phyloP scores from a whole-genome alignment of 2,113 vertebrate genomes.

The Poicephalus gulielmi region DNA sequence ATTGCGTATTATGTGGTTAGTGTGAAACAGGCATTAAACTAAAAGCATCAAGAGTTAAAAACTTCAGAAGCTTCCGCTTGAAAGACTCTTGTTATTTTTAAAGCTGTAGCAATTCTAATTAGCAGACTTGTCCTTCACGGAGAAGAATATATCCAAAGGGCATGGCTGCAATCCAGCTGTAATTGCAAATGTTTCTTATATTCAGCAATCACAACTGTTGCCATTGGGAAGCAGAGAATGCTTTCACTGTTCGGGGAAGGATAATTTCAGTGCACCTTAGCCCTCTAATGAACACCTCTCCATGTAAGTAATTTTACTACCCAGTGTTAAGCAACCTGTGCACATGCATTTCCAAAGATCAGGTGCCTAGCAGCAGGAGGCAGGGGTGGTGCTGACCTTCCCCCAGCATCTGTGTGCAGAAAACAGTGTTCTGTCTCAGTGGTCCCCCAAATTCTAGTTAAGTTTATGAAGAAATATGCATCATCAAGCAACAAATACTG shows the following conservation, averaged over 20 bases:
- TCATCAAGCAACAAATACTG: background rate
- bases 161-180: conserved; percentile 36
- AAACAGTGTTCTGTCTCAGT: background rate
- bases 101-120: conserved; percentile 24
- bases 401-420: background rate
- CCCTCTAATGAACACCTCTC: background rate
- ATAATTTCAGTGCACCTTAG: background rate
- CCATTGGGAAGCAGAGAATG: background rate
- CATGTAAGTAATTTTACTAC: background rate
- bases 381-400: background rate
- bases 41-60: background rate
- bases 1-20: background rate
- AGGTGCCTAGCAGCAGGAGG: background rate
- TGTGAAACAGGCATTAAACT: background rate
- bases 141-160: conserved; percentile 26
- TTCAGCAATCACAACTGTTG: background rate
- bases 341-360: background rate
- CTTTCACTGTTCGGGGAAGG: background rate
- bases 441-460: background rate
- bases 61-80: background rate
- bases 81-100: conserved; percentile 24
- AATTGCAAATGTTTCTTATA: background rate
- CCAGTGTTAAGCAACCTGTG: background rate
- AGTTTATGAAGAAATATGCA: background rate
- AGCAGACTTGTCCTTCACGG: conserved; percentile 6